A percentile compares a stretch with the other conserved stretches of the same genome.
These are phyloP conservation scores for Linyphia triangularis DNA, from an alignment of 2,888 invertebrate genomes.

Conservation along the genomic window DNA sequence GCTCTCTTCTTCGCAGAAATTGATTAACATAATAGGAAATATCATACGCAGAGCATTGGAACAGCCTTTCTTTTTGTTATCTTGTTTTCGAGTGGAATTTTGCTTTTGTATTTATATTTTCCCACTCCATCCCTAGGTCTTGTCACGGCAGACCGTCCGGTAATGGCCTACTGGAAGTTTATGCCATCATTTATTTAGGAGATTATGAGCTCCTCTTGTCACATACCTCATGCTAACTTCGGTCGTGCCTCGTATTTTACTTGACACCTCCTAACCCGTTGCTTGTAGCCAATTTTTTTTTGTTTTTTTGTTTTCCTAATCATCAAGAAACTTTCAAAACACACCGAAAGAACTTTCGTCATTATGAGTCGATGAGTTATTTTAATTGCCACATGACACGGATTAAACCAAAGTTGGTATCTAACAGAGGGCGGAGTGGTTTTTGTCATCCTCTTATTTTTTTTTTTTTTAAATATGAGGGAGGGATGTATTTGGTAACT, in stretches of 20 bases:
- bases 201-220: constrained; percentile 64
- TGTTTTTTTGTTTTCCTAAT: not conserved
- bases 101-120: constrained; percentile 56
- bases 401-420: not conserved
- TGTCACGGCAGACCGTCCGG: constrained; percentile 38
- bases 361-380: not conserved
- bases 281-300: not conserved
- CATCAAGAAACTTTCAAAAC: too few species aligned
- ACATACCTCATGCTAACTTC: constrained; percentile 56
- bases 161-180: constrained; percentile 54
- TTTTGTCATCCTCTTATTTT: not conserved
- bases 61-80: not conserved
- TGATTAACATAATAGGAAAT: constrained; percentile 72
- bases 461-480: not conserved
- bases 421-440: not conserved
- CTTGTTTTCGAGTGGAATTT: not conserved
- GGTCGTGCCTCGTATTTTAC: constrained; percentile 19
- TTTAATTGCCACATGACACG: not conserved
- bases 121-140: constrained; percentile 24
- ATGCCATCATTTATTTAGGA: constrained; percentile 62
- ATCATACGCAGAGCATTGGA: constrained; percentile 38
- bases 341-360: not conserved
- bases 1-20: constrained; percentile 47
- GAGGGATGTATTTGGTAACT: not conserved
- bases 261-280: constrained; percentile 58